Percentiles rank a stretch among this genome's conserved stretches.
Conservation (phyloP, 2,113 vertebrate species). For the Rhizomys pruinosus region DNA sequence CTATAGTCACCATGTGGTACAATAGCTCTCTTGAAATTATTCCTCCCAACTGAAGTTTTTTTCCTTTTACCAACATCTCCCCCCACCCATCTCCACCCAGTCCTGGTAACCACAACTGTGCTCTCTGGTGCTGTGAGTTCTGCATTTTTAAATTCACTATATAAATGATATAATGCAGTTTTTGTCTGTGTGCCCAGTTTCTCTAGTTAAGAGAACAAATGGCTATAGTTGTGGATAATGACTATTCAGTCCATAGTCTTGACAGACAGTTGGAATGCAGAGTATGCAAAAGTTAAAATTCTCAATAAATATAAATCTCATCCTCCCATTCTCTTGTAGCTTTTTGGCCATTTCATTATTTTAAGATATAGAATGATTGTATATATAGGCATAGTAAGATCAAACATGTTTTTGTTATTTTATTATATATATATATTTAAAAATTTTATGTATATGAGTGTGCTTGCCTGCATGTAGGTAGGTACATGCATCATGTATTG, state of each 20-base stretch:
- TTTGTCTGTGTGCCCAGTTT: neutral
- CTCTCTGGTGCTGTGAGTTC: neutral
- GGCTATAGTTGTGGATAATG: neutral
- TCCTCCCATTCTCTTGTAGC: neutral
- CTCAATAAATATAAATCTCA: neutral
- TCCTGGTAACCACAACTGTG: too few species aligned
- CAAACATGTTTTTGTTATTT: slow-evolving; percentile 19
- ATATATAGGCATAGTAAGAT: neutral
- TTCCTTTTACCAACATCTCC: neutral
- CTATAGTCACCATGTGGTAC: neutral
- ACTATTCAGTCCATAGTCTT: neutral
- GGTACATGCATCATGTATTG: too few species aligned
- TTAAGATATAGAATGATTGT: neutral
- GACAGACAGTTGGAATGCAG: neutral
- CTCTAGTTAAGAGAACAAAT: slow-evolving; percentile 1
- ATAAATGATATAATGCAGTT: neutral
- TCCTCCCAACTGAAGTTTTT: neutral
- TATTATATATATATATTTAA: too few species aligned
- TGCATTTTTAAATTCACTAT: neutral
- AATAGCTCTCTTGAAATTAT: neutral
- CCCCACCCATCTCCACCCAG: neutral
- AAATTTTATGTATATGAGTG: too few species aligned
- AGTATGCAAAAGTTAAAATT: neutral
- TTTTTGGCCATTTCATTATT: slow-evolving; percentile 16
- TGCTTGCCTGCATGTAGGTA: too few species aligned